Conservation (phyloP, 2,113 vertebrate genomes). For the Cyphomyrus plagiostoma region DNA sequence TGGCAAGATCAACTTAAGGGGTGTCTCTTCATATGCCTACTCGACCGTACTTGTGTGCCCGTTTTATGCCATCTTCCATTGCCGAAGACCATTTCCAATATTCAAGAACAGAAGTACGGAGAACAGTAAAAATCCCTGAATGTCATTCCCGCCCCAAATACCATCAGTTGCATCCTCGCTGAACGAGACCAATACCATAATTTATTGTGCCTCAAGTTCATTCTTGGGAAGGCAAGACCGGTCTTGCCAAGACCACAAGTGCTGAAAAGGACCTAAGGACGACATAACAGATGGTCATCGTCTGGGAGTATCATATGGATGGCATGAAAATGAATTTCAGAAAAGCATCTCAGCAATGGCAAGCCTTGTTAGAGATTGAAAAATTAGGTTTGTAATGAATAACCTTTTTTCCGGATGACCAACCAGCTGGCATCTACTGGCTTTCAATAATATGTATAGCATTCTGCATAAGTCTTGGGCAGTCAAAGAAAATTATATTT, state of each 20-base stretch:
- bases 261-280: neutral
- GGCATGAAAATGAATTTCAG: neutral
- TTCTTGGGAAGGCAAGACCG: neutral
- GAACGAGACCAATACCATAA: neutral
- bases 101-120: neutral
- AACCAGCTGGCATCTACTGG: neutral
- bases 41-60: neutral
- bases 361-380: neutral
- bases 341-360: neutral
- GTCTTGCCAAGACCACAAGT: neutral
- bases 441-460: neutral
- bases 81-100: neutral
- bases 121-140: neutral
- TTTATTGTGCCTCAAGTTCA: neutral
- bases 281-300: slow-evolving; percentile 2
- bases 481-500: neutral
- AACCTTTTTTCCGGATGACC: neutral
- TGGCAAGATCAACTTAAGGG: slow-evolving; percentile 20
- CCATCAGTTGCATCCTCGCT: neutral
- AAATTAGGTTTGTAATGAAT: neutral
- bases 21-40: neutral
- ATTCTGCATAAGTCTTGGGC: neutral
- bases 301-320: neutral
- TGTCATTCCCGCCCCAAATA: neutral
- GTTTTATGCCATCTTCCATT: neutral